Percentiles rank a stretch among this genome's conserved stretches.
phyloP scores from a whole-genome alignment of 2,797 vertebrate species.

The Craterocephalus amniculus region DNA sequence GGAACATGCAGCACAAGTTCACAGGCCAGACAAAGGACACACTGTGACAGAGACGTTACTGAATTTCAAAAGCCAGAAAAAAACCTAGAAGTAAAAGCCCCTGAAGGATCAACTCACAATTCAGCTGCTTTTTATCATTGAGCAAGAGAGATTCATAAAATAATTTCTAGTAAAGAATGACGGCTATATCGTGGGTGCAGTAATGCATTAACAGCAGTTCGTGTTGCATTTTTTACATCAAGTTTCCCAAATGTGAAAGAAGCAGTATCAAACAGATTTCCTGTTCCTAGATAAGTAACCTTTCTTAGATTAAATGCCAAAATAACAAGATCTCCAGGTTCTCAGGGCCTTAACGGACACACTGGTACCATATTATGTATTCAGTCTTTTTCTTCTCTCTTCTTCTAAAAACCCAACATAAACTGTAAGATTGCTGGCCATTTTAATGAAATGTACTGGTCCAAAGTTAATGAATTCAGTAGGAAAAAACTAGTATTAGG shows the following conservation, averaged over 20 bases:
- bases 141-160: neutral
- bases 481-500: neutral
- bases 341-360: neutral
- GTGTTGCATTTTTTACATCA: neutral
- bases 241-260: neutral
- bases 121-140: constrained; percentile 3
- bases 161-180: neutral
- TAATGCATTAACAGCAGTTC: neutral
- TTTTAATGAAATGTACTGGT: neutral
- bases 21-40: constrained; percentile 18
- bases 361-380: neutral
- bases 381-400: neutral
- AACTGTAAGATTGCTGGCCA: neutral
- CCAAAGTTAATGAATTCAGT: neutral
- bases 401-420: neutral
- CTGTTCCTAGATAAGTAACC: too few relatives aligned
- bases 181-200: neutral
- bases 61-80: constrained; percentile 20
- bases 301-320: neutral
- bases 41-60: neutral
- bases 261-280: neutral
- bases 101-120: constrained; percentile 10
- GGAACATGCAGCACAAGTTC: constrained; percentile 45
- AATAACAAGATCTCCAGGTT: neutral
- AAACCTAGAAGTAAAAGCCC: constrained; percentile 27